Base-by-base conservation (phyloP, 2,888 invertebrate species). In the Cataglyphis cursor region DNA sequence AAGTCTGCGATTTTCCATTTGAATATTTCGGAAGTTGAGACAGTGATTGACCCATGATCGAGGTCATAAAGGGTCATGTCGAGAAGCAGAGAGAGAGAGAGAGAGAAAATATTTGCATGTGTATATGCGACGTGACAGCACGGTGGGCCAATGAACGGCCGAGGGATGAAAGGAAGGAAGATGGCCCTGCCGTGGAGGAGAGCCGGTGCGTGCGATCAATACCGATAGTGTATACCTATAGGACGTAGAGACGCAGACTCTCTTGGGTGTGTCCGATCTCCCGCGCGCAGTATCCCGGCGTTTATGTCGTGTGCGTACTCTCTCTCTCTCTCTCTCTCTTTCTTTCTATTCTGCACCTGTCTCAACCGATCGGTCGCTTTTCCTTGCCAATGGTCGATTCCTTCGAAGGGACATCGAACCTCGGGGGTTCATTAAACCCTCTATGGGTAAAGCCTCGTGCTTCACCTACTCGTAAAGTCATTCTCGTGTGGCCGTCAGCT, bases 261-360 rank as follows among this genome's bases (percentile, higher is more conserved):
- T 92, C 61, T 28, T 92, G 93, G 93, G 93, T 93, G 93, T 93
- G 93, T 93, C 93, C 91, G 91, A 91, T 92, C 91, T 92, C 89
- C 86, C 89, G 86, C 89, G 88, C 80, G 83, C 86, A 81, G 90
- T 91, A 90, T 90, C 90, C 88, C 88, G 84, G 83, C 54, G 15
- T 51, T 28, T 24, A 12, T 57, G 15, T 61, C 31, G 18, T 12
- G 18, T n/a, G 35, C n/a, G 31, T 3, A 44, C n/a, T 28, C 41
- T 41, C 41, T 41, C 41, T 41, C 41, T 41, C 41, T 41, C 41
- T 41, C 41, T 41, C 44, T 44, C 6, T 48, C 48, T n/a, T 6
- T 48, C 48, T 48, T n/a, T 48, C 18, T 51, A n/a, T 51, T 8
- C 51, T 8, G 51, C n/a, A 51, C 51, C 51, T n/a, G 51, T 51